Evolutionary conservation across 2,797 vertebrate species (phyloP).

Genomic region (Gobio occitaniae): DNA sequence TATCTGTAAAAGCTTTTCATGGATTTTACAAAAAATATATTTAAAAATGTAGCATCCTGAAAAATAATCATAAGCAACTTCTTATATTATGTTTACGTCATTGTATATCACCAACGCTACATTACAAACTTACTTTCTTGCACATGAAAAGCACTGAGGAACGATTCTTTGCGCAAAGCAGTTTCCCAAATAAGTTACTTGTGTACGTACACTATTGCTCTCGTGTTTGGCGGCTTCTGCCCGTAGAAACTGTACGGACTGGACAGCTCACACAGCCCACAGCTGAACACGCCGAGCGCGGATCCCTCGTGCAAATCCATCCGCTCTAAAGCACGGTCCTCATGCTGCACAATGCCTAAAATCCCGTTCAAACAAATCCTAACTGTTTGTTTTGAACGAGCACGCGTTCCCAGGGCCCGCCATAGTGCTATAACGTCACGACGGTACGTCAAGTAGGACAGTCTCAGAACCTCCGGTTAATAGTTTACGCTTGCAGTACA

Average conservation of each 20-base stretch:
- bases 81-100: neutral
- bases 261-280: slow-evolving; percentile 82
- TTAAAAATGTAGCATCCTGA: neutral
- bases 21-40: neutral
- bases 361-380: neutral
- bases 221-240: slow-evolving; percentile 84
- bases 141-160: neutral
- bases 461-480: neutral
- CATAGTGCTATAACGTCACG: neutral
- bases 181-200: neutral
- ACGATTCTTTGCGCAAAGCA: neutral
- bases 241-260: slow-evolving; percentile 83
- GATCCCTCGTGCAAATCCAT: slow-evolving; percentile 47
- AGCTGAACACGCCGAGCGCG: slow-evolving; percentile 77
- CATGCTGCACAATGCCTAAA: too few species aligned
- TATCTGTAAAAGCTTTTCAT: neutral
- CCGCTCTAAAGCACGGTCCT: neutral
- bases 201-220: slow-evolving; percentile 84
- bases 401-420: neutral
- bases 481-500: neutral
- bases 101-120: neutral
- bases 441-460: neutral
- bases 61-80: neutral
- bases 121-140: neutral
- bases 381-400: neutral